Evolutionary conservation across 2,888 invertebrate species (phyloP).

Genomic region (Drosophila lacicola): DNA sequence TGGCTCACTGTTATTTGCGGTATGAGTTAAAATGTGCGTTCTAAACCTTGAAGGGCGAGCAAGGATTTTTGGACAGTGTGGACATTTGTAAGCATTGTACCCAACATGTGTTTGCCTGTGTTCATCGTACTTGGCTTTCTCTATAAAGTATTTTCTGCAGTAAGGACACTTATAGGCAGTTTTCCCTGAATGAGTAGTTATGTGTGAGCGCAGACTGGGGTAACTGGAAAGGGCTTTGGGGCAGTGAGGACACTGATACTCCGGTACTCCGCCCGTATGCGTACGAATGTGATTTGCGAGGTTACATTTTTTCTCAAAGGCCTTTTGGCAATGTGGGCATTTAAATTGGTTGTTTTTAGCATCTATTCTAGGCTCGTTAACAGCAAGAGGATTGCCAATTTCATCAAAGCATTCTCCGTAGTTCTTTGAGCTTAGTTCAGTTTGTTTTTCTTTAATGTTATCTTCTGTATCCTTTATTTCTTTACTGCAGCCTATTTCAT

Average conservation of each 20-base stretch:
- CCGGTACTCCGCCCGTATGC: slow-evolving; percentile 40
- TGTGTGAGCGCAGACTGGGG: slow-evolving; percentile 25
- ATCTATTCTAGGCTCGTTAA: not conserved
- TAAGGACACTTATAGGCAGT: too few relatives aligned
- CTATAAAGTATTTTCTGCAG: too few relatives aligned
- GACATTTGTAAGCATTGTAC: too few relatives aligned
- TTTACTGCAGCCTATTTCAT: slow-evolving; percentile 39
- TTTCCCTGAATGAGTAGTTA: slow-evolving; percentile 28
- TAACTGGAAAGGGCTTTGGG: not conserved
- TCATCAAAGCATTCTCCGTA: not conserved
- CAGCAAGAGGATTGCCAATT: too few relatives aligned
- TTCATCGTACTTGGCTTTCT: too few relatives aligned
- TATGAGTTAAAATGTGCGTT: too few relatives aligned
- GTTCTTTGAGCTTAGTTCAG: not conserved
- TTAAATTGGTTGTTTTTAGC: slow-evolving; percentile 22
- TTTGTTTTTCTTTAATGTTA: too few relatives aligned
- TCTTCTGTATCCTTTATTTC: slow-evolving; percentile 13
- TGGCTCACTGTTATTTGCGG: not conserved
- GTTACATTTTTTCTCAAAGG: slow-evolving; percentile 23
- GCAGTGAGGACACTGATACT: slow-evolving; percentile 32
- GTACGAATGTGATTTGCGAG: slow-evolving; percentile 31
- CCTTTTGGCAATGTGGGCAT: slow-evolving; percentile 35
- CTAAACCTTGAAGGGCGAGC: too few relatives aligned
- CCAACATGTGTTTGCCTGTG: too few relatives aligned
- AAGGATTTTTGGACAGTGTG: too few relatives aligned